Base-by-base conservation (phyloP, 2,888 invertebrate genomes). In the Cremastinae sp. region DNA sequence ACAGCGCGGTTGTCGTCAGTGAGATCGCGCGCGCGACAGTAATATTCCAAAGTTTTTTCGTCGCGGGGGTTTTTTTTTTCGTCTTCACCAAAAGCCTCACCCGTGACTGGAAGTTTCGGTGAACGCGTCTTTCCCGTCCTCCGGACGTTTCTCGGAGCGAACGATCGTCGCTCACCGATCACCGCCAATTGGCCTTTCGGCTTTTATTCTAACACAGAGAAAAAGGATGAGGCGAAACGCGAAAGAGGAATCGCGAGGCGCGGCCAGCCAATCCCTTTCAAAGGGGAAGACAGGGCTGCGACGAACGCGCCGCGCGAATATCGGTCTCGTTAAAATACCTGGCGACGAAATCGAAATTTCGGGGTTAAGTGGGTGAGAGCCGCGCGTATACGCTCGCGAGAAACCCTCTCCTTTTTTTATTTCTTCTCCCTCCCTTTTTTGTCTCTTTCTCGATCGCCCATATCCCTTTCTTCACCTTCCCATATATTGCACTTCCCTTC, bases 321-420 rank as follows among this genome's bases (percentile, higher is more conserved):
- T 88, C 86, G 87, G 83, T 86, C 89, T 89, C 89, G 89, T 89
- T 89, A 89, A 89, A 89, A 89, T 89, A 88, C 89, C 89, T 78
- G 78, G 82, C 85, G 86, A 84, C 88, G 87, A 85, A 88, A 88
- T 88, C 88, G 89, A 89, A 89, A 89, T 89, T 89, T 89, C 88
- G 85, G 83, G 85, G 83, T 88, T 87, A 86, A 84, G 84, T 82
- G 84, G 82, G 80, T 81, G 74, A 73, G 73, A 73, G 47, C 69
- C 39, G 58, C 16, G 35, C 45, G 56, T 70, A 49, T 70, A 49
- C 45, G 41, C 22, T 39, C 47, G 37, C 43, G 28, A 41, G 51
- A 39, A 58, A 59, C 56, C 56, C 47, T 61, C 43, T 14, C 12
- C 55, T 65, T 68, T 61, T 66, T 35, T 66, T 20, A 45, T 18